A percentile compares a stretch with the other conserved stretches of the same genome.
Conservation (phyloP, 2,888 invertebrate species). For the Pristionchus arcanus region DNA sequence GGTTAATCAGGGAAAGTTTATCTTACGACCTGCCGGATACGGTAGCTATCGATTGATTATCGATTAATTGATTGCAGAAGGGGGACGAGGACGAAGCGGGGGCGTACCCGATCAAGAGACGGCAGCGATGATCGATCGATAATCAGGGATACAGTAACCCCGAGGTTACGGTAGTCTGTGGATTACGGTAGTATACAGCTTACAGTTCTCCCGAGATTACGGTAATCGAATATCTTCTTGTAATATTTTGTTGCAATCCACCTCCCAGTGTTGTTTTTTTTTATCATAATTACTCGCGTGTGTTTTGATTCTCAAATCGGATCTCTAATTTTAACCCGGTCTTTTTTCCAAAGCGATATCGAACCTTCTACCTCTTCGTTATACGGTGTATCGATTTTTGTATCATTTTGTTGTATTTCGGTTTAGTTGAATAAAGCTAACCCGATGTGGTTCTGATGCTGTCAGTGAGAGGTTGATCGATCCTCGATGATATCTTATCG, state of each 20-base stretch:
- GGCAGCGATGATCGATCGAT: not conserved
- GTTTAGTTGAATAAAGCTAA: not conserved
- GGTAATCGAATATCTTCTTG: not conserved
- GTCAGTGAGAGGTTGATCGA: not conserved
- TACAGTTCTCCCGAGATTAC: not conserved
- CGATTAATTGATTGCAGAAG: not conserved
- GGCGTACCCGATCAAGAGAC: not conserved
- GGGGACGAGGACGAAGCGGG: not conserved
- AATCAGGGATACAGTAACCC: not conserved
- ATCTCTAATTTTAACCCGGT: not conserved
- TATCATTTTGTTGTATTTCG: not conserved
- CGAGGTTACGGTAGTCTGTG: not conserved
- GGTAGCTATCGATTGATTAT: not conserved
- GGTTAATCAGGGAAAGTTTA: no score
- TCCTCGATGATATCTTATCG: not conserved
- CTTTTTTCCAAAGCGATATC: not conserved
- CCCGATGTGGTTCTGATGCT: not conserved
- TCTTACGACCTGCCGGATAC: not conserved
- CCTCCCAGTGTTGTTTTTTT: not conserved
- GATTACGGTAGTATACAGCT: no score
- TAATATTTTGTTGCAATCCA: not conserved
- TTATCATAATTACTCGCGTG: not conserved
- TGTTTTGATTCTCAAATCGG: conserved; percentile 1
- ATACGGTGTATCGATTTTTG: not conserved
- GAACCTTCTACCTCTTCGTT: not conserved